A percentile compares a stretch with the other conserved stretches of the same genome.
Evolutionary conservation across 2,888 invertebrate genomes (phyloP).

Genomic region (Podabrus alpinus): DNA sequence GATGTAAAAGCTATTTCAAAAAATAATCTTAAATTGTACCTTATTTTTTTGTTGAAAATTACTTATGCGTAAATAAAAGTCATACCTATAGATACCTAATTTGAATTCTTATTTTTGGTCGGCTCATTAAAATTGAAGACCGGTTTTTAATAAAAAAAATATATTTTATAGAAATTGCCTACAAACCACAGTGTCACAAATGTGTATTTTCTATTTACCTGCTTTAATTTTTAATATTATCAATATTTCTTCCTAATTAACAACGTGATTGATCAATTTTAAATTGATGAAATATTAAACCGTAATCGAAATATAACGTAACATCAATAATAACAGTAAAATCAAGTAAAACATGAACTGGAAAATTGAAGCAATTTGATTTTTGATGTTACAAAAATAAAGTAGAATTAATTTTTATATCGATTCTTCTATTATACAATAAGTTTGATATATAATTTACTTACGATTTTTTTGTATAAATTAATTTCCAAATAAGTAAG

Average conservation of each 20-base stretch:
- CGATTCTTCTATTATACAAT: neutral
- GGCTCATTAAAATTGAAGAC: neutral
- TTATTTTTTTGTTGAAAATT: neutral
- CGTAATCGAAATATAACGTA: neutral
- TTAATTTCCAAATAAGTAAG: slow-evolving; percentile 18
- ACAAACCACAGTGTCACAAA: neutral
- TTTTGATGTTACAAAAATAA: neutral
- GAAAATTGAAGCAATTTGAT: neutral
- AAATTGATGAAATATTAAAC: neutral
- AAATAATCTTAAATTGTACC: neutral
- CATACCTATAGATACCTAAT: neutral
- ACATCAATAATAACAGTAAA: neutral
- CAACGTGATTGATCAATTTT: neutral
- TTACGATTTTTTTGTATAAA: neutral
- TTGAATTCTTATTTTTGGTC: neutral
- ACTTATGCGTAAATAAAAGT: neutral
- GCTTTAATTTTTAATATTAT: neutral
- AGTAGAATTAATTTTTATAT: neutral
- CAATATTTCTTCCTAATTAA: neutral
- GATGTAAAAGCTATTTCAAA: neutral
- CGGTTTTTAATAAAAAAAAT: neutral
- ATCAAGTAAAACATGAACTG: neutral
- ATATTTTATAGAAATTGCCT: neutral
- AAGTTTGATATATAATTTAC: neutral
- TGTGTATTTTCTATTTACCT: neutral